Evolutionary conservation across 2,888 invertebrate genomes (phyloP).

Genomic region (Gibbula magus): DNA sequence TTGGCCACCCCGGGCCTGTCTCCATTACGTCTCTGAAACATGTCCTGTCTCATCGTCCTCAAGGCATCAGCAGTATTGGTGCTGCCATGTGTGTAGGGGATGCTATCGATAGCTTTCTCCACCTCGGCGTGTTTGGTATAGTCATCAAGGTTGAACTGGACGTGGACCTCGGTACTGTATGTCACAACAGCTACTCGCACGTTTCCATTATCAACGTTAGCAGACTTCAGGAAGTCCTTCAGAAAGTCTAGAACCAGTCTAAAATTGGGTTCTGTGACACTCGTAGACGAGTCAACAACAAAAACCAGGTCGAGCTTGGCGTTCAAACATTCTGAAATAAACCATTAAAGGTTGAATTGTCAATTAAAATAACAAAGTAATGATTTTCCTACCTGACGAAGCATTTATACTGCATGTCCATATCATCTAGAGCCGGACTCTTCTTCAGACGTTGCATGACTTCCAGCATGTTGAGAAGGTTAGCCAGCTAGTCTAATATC

Average conservation of each 20-base stretch:
- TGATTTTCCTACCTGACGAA: too few species aligned
- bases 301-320: conserved; percentile 60
- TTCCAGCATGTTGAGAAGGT: background rate
- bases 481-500: background rate
- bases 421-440: too few species aligned
- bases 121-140: conserved; percentile 49
- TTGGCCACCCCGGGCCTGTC: conserved; percentile 60
- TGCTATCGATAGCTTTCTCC: conserved; percentile 52
- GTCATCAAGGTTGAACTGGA: conserved; percentile 60
- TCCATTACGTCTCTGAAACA: conserved; percentile 60
- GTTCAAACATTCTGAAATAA: conserved; percentile 47
- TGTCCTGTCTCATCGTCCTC: conserved; percentile 53
- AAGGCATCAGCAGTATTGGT: conserved; percentile 70
- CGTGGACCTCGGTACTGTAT: conserved; percentile 56
- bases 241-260: conserved; percentile 52
- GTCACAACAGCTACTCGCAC: conserved; percentile 66
- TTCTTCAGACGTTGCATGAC: background rate
- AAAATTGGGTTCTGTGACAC: conserved; percentile 61
- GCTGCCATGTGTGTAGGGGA: conserved; percentile 59
- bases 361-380: too few species aligned
- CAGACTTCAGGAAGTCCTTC: conserved; percentile 50
- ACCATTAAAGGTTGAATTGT: background rate
- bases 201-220: conserved; percentile 58
- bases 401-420: too few species aligned
- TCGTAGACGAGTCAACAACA: conserved; percentile 67